Evolutionary conservation across 2,888 invertebrate species (phyloP), one percentile per base, ranked within the genome.

Genomic region (Caenorhabditis angaria): DNA sequence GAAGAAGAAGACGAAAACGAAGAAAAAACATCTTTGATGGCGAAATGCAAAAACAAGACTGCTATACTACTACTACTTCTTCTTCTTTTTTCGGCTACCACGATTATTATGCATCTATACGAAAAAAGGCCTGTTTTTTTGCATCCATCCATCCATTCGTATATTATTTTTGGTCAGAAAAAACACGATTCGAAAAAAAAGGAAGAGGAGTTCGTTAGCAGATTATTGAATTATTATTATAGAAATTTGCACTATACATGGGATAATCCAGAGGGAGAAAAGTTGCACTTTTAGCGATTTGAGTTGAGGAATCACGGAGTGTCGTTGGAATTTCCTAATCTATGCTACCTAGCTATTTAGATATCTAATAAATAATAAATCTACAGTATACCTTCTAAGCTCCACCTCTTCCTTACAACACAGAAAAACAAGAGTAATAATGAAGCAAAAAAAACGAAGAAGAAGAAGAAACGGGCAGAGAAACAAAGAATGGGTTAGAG

Each of bases 81-180:
- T 8, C 32, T 32, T 8, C 32, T 41, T 18, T 18, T 10, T 5
- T 18, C 41, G 41, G 18, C 41, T 12, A 41, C 41, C 14, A 41
- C 41, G 41, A 41, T 18, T 41, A 41, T 41, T 41, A 41, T 41
- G 41, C 41, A 41, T 41, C 41, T 41, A 41, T 41, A 41, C 41
- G 41, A 41, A 41, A 41, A 32, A 32, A 8, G 6, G 32, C 6
- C 32, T 8, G 32, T 14, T 14, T 41, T 14, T 18, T 6, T 18
- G 14, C 10, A 41, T 12, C 18, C 18, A 41, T 41, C 18, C 41
- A 41, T n/a, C n/a, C 6, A 41, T 41, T 32, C 12, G 32, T 8
- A 32, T 32, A 5, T 32, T 12, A 32, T 5, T 32, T 32, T 32
- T 32, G 5, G 12, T 12, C 12, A 32, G 32, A n/a, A n/a, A n/a